Base-by-base conservation (phyloP, 2,797 vertebrate genomes). In the Melanotaenia maccullochi region DNA sequence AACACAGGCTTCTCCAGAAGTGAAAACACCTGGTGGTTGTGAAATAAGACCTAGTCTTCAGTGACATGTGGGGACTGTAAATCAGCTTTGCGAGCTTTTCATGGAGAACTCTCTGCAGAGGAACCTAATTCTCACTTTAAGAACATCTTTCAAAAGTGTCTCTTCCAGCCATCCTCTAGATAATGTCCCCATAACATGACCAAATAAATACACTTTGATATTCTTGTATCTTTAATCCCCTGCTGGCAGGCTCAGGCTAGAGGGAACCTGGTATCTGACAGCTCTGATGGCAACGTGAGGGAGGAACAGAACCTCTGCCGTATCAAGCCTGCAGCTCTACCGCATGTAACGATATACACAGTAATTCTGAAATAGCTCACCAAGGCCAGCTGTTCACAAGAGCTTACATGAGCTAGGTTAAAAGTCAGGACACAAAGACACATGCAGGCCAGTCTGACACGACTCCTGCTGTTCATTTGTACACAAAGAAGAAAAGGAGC, bases 181-280 rank as follows among this genome's bases (percentile, higher is more conserved):
- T 86, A 83, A 78, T 32, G 67, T 78, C 64, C 72, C 78, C 58
- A 57, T 52, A 68, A 44, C 77, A 78, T 61, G 68, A 52, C 79
- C 68, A 78, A 82, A 73, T 60, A 71, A 77, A 80, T 33, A 60
- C n/a, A 55, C 82, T 85, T 82, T 84, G 77, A 88, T 84, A 62
- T 77, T 68, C 73, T 68, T 60, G 5, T 65, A 33, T 14, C 62
- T 25, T 56, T 81, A 16, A 25, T 73, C 75, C 40, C 64, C 12
- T 57, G 47, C 77, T 78, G 84, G 72, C 66, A 35, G 30, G 49
- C 58, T 69, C 2, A 3, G 59, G 1, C 72, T 73, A 77, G 65
- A 79, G 60, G 42, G 33, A 81, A 58, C 16, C 22, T 11, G 9
- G 60, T 12, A 38, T 72, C 62, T 69, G 84, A 83, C 81, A 75